These are phyloP conservation scores for Octodon degus DNA, from an alignment of 2,113 vertebrate species.

Conservation along the genomic window DNA sequence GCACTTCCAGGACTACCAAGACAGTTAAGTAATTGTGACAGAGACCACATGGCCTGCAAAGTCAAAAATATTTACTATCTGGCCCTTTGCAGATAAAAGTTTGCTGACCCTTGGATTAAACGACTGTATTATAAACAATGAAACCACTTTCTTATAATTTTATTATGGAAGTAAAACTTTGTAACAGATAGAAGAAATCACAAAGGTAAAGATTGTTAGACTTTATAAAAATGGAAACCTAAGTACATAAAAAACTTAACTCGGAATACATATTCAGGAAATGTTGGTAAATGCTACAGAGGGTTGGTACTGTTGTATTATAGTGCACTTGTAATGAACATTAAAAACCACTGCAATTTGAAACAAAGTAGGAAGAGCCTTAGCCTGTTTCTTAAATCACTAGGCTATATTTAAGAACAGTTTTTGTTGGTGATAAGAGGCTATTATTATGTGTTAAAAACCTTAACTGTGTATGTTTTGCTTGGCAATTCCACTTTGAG, in stretches of 20 bases:
- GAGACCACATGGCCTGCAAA: constrained; percentile 52
- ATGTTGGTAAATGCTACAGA: constrained; percentile 53
- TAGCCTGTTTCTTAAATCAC: constrained; percentile 24
- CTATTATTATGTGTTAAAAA: background rate
- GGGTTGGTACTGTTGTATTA: constrained; percentile 23
- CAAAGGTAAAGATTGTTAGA: constrained; percentile 65
- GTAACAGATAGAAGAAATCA: constrained; percentile 67
- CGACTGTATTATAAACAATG: constrained; percentile 62
- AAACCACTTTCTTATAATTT: constrained; percentile 65
- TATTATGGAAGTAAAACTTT: constrained; percentile 70
- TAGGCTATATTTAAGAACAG: constrained; percentile 6
- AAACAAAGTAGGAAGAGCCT: constrained; percentile 48
- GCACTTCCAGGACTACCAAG: background rate
- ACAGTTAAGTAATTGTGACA: constrained; percentile 57
- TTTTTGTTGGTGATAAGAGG: background rate
- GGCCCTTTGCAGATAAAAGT: constrained; percentile 70
- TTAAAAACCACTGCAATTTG: constrained; percentile 19
- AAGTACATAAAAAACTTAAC: constrained; percentile 53
- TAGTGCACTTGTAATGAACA: constrained; percentile 43
- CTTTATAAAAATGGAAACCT: constrained; percentile 63
- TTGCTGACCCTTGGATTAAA: constrained; percentile 70
- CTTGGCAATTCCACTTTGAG: constrained; percentile 31
- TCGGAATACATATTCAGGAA: constrained; percentile 52
- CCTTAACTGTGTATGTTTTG: constrained; percentile 36
- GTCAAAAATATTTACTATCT: constrained; percentile 66